These are phyloP conservation scores for Aurelia sp. DNA, from an alignment of 30 jellyfish, hydroid and myxozoan species.

Conservation along the genomic window DNA sequence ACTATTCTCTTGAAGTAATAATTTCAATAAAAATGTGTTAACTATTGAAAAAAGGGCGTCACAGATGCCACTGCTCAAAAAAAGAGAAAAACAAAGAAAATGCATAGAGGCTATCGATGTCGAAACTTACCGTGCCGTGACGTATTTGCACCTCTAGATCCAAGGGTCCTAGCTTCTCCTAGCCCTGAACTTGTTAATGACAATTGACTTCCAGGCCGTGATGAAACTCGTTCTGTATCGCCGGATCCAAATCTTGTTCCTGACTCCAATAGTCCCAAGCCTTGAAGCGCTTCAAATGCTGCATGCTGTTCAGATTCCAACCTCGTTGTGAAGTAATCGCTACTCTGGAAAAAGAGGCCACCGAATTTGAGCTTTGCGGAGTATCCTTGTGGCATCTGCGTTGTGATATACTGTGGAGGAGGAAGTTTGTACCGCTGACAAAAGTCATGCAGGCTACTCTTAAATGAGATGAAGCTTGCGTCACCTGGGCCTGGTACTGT, in stretches of 20 bases:
- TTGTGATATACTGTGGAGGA: conserved; percentile 99
- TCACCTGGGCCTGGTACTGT: conserved; percentile 99
- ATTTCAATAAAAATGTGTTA: too few species aligned
- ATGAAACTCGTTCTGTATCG: conserved; percentile 64
- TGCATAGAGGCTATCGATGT: neutral
- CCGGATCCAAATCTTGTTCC: conserved; percentile 91
- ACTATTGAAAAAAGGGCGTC: too few species aligned
- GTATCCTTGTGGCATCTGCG: conserved; percentile 96
- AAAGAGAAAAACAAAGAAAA: neutral
- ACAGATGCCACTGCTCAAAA: neutral
- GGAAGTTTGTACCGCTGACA: conserved; percentile 98
- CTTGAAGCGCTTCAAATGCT: conserved; percentile 98
- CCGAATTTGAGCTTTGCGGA: conserved; percentile 98
- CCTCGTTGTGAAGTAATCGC: conserved; percentile 94
- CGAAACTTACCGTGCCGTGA: conserved; percentile 56
- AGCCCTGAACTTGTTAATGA: conserved; percentile 66
- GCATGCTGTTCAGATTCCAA: conserved; percentile 99
- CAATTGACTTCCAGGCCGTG: conserved; percentile 78
- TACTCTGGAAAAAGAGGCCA: conserved; percentile 99
- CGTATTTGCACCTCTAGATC: conserved; percentile 49
- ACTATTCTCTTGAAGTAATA: neutral
- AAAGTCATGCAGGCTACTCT: conserved; percentile 96
- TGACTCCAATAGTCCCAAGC: conserved; percentile 95
- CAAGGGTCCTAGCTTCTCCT: conserved; percentile 39
- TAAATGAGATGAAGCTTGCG: conserved; percentile 86